Base-by-base conservation (phyloP, 2,888 invertebrate species). In the Trichogramma dendrolimi region DNA sequence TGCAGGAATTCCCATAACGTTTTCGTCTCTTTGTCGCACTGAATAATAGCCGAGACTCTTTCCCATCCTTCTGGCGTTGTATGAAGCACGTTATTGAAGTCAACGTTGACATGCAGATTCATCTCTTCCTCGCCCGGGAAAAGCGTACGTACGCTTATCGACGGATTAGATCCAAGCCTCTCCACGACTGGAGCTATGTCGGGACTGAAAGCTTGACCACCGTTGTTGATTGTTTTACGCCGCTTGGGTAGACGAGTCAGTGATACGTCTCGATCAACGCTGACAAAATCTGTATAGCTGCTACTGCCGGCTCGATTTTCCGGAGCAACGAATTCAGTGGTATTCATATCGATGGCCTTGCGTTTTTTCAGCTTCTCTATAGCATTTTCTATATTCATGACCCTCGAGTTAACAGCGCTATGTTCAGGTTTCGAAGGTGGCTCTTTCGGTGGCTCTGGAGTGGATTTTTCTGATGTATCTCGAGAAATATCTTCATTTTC, bases 41-140 rank as follows among this genome's bases (percentile, higher is more conserved):
- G 92, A 58, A 93, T 86, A 70, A 87, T 85, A 0, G 90, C 85
- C 67, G 85, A 86, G 68, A 91, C 90, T 64, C 90, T 89, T 69
- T 92, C 91, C 92, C 92, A 92, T 0, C 91, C 91, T 71, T 91
- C 91, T 0, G 90, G 90, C 0, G 91, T 91, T 0, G 88, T 84
- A 75, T 88, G 89, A 70, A 86, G 85, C 0, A 86, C 84, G 63
- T 85, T 87, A 47, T 83, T 83, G 65, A 92, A 92, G 55, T 92
- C 91, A 55, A 91, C 84, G 71, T 86, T 87, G 40, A 89, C 90
- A 47, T 87, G 86, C 11, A 92, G 79, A 58, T 89, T 88, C 82
- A 92, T 84, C 73, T 92, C 91, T 71, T 92, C 91, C 70, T 92
- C 91, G 0, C 91, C 91, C 0, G 91, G 91, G 78, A 91, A 91